Conservation (phyloP, 1,140 invertebrate genomes). For the Nasonia longicornis region DNA sequence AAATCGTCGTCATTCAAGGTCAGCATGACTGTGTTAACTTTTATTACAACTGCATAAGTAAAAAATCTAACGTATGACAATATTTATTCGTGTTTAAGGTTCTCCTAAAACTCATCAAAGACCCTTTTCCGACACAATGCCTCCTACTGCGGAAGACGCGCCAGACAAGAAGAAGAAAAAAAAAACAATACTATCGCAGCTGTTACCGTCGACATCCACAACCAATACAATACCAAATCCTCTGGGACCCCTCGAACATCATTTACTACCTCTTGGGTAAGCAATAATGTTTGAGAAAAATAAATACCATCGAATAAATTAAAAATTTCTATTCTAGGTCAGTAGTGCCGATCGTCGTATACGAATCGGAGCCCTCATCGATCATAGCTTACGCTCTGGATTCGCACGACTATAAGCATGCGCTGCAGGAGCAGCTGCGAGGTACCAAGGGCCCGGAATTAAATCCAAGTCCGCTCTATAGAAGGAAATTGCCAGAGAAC, state of each 20-base stretch:
- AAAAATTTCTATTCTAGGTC: slow-evolving; percentile 55
- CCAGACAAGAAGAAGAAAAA: slow-evolving; percentile 75
- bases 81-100: slow-evolving; percentile 5
- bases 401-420: slow-evolving; percentile 78
- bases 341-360: slow-evolving; percentile 81
- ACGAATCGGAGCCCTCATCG: slow-evolving; percentile 89
- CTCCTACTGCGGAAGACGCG: background rate
- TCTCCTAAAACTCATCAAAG: slow-evolving; percentile 37
- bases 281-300: slow-evolving; percentile 26
- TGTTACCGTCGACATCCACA: slow-evolving; percentile 71
- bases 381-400: slow-evolving; percentile 89
- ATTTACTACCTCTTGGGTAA: slow-evolving; percentile 67
- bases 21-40: slow-evolving; percentile 46
- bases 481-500: slow-evolving; percentile 65
- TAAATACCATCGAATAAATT: background rate
- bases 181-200: slow-evolving; percentile 78
- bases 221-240: slow-evolving; percentile 69
- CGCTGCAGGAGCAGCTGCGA: slow-evolving; percentile 69
- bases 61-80: background rate
- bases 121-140: slow-evolving; percentile 13
- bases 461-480: slow-evolving; percentile 68
- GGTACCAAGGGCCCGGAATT: slow-evolving; percentile 57
- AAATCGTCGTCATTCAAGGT: slow-evolving; percentile 60
- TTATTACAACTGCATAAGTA: background rate
- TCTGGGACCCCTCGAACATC: slow-evolving; percentile 61